phyloP scores from a whole-genome alignment of 2,888 invertebrate genomes.

The Tridacna gigas region DNA sequence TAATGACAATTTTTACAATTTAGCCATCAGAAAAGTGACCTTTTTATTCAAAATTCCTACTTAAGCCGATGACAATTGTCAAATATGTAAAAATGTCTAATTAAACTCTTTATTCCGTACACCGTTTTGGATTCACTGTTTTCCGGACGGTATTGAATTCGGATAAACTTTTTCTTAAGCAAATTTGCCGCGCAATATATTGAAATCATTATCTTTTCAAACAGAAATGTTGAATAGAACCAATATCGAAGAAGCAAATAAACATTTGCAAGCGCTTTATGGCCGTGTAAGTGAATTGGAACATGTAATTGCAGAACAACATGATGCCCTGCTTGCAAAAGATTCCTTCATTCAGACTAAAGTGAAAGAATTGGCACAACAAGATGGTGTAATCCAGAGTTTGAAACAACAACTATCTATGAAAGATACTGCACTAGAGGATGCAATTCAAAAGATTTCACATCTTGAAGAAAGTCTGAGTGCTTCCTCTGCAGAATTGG shows the following conservation, averaged over 20 bases:
- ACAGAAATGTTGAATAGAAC: constrained; percentile 73
- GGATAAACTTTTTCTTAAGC: not conserved
- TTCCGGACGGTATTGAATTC: not conserved
- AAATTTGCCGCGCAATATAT: not conserved
- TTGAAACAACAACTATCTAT: constrained; percentile 47
- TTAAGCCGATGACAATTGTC: no score
- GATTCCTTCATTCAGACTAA: constrained; percentile 71
- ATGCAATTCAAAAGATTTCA: constrained; percentile 22
- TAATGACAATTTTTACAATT: no score
- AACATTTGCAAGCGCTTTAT: constrained; percentile 82
- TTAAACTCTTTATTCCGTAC: no score
- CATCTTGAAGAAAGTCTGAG: constrained; percentile 23
- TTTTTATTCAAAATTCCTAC: no score
- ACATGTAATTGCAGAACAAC: constrained; percentile 73
- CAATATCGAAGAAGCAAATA: constrained; percentile 84
- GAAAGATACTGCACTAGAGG: constrained; percentile 21
- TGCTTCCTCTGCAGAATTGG: constrained; percentile 31
- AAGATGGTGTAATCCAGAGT: constrained; percentile 67
- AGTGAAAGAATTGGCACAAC: constrained; percentile 65
- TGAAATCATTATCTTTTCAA: not conserved
- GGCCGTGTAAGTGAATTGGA: constrained; percentile 81
- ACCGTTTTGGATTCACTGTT: no score
- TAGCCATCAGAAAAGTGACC: no score
- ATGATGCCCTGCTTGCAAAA: constrained; percentile 70
- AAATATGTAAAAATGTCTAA: no score